A percentile compares a stretch with the other conserved stretches of the same genome.
These are phyloP conservation scores for Sebastiscus albofasciatus DNA, from an alignment of 2,797 vertebrate genomes.

Conservation along the genomic window DNA sequence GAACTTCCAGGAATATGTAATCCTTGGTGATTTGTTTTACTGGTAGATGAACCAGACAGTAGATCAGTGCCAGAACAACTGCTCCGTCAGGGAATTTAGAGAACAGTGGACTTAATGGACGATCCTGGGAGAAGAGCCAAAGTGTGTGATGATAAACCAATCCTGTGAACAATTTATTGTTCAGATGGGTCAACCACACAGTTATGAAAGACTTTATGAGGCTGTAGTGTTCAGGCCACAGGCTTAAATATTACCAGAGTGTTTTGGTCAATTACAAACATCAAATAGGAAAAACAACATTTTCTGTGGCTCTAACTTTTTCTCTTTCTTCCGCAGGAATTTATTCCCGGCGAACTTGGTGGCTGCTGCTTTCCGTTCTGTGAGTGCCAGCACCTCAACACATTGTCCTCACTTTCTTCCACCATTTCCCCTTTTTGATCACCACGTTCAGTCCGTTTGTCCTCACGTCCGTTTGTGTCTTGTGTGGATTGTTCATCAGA, in stretches of 20 bases:
- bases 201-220: background rate
- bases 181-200: background rate
- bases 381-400: constrained; percentile 76
- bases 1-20: background rate
- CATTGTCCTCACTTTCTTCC: background rate
- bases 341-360: constrained; percentile 96
- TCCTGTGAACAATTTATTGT: constrained; percentile 5
- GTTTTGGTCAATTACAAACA: background rate
- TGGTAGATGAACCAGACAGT: constrained; percentile 13
- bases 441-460: background rate
- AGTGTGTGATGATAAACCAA: constrained; percentile 35
- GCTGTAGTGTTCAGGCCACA: background rate
- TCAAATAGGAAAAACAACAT: background rate
- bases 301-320: constrained; percentile 27
- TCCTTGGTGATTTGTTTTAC: constrained; percentile 4
- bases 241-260: background rate
- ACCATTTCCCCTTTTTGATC: background rate
- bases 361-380: constrained; percentile 92
- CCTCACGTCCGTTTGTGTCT: background rate
- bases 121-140: constrained; percentile 25
- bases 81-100: constrained; percentile 18
- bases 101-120: constrained; percentile 5
- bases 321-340: constrained; percentile 85
- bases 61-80: constrained; percentile 10
- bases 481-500: constrained; percentile 26